Conservation (phyloP, 1,140 invertebrate genomes). For the Neotoxoptera formosana region DNA sequence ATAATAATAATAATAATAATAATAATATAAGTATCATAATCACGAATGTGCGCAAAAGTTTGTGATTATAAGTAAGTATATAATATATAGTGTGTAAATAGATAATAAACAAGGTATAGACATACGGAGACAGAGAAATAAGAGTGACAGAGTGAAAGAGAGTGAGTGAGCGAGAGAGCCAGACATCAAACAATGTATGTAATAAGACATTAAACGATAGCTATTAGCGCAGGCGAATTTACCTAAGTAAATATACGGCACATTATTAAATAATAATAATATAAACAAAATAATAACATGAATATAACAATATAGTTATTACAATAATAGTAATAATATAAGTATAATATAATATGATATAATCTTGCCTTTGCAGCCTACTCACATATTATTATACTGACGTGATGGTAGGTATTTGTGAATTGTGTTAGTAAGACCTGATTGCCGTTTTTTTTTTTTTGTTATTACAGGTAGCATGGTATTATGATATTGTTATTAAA, state of each 20-base stretch:
- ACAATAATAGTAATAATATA: background rate
- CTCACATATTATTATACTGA: background rate
- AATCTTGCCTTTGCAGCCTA: background rate
- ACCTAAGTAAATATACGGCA: background rate
- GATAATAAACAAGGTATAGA: constrained; percentile 33
- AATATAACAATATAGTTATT: background rate
- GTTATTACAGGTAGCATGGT: background rate
- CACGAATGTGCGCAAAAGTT: background rate
- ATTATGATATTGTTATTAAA: background rate
- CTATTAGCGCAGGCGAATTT: constrained; percentile 36
- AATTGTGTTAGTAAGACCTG: constrained; percentile 34
- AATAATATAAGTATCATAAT: background rate
- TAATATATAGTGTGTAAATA: constrained; percentile 33
- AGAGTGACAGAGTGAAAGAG: constrained; percentile 40
- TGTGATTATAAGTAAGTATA: constrained; percentile 25
- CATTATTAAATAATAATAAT: constrained; percentile 32
- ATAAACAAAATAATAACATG: background rate
- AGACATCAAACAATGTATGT: constrained; percentile 27
- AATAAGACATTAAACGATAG: constrained; percentile 38
- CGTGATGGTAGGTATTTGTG: background rate
- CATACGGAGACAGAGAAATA: constrained; percentile 35
- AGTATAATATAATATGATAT: background rate
- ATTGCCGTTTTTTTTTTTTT: background rate
- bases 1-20: constrained; percentile 3
- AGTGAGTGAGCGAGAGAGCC: constrained; percentile 57